Conservation (phyloP, 2,113 vertebrate species). For the Tilapia sparmanii region DNA sequence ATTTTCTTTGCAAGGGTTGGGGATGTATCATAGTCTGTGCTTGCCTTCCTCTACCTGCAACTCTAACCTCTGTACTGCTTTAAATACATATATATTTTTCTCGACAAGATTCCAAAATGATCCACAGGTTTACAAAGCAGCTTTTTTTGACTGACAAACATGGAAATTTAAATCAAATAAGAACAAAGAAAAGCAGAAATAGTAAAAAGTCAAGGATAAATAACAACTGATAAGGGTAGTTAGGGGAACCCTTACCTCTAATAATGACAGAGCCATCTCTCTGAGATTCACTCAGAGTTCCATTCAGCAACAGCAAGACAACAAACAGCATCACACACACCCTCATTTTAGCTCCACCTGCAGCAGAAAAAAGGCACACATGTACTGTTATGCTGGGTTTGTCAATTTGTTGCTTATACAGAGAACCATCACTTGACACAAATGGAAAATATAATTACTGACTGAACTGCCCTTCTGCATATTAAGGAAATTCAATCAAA, state of each 20-base stretch:
- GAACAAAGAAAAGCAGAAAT: not conserved
- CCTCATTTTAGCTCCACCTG: not conserved
- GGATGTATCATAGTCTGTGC: not conserved
- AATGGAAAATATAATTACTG: not conserved
- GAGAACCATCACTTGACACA: not conserved
- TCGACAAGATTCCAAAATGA: not conserved
- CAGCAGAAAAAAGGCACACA: not conserved
- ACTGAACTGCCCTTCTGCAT: not conserved
- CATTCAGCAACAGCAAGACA: slow-evolving; percentile 68
- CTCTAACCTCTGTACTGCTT: not conserved
- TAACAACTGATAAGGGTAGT: not conserved
- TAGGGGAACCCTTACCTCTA: slow-evolving; percentile 57
- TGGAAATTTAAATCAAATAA: not conserved
- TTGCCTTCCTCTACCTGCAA: not conserved
- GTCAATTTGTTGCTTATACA: not conserved
- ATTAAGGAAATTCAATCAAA: not conserved
- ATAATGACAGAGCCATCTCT: slow-evolving; percentile 51
- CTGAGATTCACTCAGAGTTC: slow-evolving; percentile 12
- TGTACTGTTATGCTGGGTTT: not conserved
- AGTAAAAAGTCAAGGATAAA: not conserved
- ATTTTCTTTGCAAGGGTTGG: not conserved
- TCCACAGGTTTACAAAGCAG: not conserved
- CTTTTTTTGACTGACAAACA: not conserved
- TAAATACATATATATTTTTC: not conserved
- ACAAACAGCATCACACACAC: slow-evolving; percentile 32